Evolutionary conservation across 2,113 vertebrate species (phyloP).

Genomic region (Petrocephalus zakoni): DNA sequence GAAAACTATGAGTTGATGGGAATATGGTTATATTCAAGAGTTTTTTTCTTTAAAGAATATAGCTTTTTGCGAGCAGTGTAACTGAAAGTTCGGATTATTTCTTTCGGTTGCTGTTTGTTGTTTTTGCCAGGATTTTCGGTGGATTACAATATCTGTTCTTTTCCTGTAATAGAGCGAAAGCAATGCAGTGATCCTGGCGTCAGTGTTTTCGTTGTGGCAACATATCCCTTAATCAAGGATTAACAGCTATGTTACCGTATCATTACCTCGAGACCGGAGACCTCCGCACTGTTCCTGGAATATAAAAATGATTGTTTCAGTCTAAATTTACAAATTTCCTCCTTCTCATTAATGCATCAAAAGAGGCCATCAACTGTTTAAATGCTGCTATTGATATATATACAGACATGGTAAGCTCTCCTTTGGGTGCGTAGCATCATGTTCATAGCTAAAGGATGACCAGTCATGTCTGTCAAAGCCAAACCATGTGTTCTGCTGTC

Average conservation of each 20-base stretch:
- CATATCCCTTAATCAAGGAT: neutral
- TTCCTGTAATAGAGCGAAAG: neutral
- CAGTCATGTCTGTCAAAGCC: neutral
- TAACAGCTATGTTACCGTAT: neutral
- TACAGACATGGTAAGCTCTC: constrained; percentile 96
- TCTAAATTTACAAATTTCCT: constrained; percentile 52
- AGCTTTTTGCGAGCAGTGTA: neutral
- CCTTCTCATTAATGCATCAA: constrained; percentile 71
- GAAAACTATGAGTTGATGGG: neutral
- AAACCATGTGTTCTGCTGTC: neutral
- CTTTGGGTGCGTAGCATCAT: neutral
- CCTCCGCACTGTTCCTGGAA: neutral
- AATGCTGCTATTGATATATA: constrained; percentile 98
- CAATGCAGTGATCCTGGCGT: neutral
- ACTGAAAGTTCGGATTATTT: neutral
- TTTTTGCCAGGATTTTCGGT: neutral
- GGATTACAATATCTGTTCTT: neutral
- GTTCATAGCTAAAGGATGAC: neutral
- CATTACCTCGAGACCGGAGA: neutral
- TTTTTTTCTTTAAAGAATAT: neutral
- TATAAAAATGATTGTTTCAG: neutral
- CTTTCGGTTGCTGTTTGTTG: neutral
- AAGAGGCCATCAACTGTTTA: constrained; percentile 99
- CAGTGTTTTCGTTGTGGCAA: neutral
- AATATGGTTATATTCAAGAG: neutral